A percentile compares a stretch with the other conserved stretches of the same genome.
These are phyloP conservation scores for Ibidorhyncha struthersii DNA, from an alignment of 2,113 vertebrate genomes.

Conservation along the genomic window DNA sequence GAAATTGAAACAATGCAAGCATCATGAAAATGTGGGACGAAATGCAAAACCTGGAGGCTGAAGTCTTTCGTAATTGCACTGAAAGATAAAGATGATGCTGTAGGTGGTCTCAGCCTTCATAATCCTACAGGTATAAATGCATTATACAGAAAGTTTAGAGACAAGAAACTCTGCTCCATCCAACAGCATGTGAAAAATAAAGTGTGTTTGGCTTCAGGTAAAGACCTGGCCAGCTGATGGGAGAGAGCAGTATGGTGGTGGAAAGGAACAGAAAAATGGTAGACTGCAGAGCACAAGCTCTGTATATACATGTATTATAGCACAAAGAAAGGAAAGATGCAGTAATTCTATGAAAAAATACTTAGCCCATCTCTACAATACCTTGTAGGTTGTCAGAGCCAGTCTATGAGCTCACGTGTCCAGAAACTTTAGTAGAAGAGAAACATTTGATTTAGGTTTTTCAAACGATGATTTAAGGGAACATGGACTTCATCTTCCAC, in stretches of 20 bases:
- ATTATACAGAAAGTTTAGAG: background rate
- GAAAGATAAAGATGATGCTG: background rate
- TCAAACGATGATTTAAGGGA: background rate
- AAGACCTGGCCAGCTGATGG: background rate
- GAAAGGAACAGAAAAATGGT: background rate
- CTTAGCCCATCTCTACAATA: background rate
- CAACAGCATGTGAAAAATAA: background rate
- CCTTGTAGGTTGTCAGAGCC: background rate
- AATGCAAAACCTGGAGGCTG: background rate
- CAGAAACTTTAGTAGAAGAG: background rate
- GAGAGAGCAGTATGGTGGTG: background rate
- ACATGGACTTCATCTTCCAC: background rate
- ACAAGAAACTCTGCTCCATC: background rate
- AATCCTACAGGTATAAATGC: background rate
- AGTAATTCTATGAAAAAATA: background rate
- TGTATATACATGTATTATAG: background rate
- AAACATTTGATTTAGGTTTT: background rate
- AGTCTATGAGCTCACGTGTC: background rate
- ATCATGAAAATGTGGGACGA: background rate
- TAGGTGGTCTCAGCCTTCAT: background rate
- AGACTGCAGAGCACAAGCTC: background rate
- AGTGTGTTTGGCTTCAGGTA: background rate
- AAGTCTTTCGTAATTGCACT: background rate
- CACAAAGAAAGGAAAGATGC: background rate
- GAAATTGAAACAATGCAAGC: background rate